Base-by-base conservation (phyloP, 2,797 vertebrate genomes). In the Ispidina picta region DNA sequence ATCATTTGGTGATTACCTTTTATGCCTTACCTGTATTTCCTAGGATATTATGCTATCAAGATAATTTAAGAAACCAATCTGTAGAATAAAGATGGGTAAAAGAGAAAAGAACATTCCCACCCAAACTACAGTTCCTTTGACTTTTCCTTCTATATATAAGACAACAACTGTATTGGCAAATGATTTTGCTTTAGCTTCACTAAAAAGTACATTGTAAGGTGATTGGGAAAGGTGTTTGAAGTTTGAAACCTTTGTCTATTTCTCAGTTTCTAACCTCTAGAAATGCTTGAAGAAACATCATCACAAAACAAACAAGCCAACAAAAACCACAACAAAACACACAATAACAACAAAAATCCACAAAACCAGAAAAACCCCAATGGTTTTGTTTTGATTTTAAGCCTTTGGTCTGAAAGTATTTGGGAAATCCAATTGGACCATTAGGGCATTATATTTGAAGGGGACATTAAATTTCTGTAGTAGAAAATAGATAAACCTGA, bases 381-480 rank as follows among this genome's bases (percentile, higher is more conserved):
- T 12, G 70, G 1, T 7, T 12, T 22, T 19, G 37, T 20, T 76
- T 73, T 43, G 4, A 2, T 35, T 75, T 52, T 31, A 89, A 83
- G 20, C 15, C 10, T 85, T 69, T 48, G 52, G 66, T 64, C 21
- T 58, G 33, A 60, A 86, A 55, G 5, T 52, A 55, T 11, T 70
- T 35, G 18, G 8, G 8, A 82, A 86, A 91, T 91, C 79, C 20
- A 56, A 8, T 49, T 58, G 26, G 2, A 12, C 19, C 8, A 48
- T 62, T 74, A 60, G 7, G 39, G 14, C 28, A 82, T 90, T 74
- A 77, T 17, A 82, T 88, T 88, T 76, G n/a, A 86, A 82, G n/a
- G 2, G 6, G 10, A 79, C 89, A 93, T 93, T 71, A 9, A 56
- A 66, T 93, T 90, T 84, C 28, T 89, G 3, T 3, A 15, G 18